A percentile compares a stretch with the other conserved stretches of the same genome.
phyloP scores from a whole-genome alignment of 2,113 vertebrate species.

The Phalacrocorax pelagicus region DNA sequence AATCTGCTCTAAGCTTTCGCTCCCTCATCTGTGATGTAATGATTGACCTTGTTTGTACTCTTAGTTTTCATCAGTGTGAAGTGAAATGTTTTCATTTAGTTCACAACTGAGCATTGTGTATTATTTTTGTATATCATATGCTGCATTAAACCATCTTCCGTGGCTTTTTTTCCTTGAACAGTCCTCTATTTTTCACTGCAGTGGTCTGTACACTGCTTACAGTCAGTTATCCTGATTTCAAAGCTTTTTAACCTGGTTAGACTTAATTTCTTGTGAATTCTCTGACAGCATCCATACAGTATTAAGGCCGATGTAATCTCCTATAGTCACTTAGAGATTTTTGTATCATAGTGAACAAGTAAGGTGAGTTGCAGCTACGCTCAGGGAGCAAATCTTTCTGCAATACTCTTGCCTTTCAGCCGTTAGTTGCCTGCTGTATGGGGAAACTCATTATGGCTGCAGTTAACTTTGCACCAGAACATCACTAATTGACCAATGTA shows the following conservation, averaged over 20 bases:
- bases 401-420: not conserved
- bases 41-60: not conserved
- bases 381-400: not conserved
- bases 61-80: not conserved
- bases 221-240: not conserved
- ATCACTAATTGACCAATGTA: constrained; percentile 62
- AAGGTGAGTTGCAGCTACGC: not conserved
- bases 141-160: not conserved
- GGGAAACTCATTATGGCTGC: constrained; percentile 49
- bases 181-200: not conserved
- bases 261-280: not conserved
- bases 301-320: not conserved
- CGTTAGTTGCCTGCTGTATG: constrained; percentile 25
- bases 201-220: not conserved
- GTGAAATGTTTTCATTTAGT: not conserved
- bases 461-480: constrained; percentile 53
- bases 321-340: not conserved
- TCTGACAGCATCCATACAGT: not conserved
- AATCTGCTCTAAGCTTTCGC: not conserved
- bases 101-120: not conserved
- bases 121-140: not conserved
- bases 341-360: not conserved
- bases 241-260: not conserved
- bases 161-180: not conserved
- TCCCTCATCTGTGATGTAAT: not conserved